These are phyloP conservation scores for Aramus guarauna DNA, from an alignment of 2,113 vertebrate species.

Conservation along the genomic window DNA sequence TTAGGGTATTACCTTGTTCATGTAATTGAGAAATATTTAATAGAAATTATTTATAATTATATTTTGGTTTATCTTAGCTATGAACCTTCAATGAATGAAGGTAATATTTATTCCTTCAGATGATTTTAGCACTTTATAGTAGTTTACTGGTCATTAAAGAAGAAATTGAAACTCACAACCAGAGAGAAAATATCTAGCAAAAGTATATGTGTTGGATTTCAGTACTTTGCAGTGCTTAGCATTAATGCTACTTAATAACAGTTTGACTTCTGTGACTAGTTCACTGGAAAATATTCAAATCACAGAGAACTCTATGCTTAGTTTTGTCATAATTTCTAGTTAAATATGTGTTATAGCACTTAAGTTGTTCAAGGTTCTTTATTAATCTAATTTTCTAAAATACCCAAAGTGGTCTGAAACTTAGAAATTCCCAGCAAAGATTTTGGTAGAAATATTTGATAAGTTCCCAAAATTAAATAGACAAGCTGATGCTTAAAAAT, in stretches of 20 bases:
- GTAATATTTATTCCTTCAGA: neutral
- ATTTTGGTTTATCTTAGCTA: neutral
- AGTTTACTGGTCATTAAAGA: neutral
- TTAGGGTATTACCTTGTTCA: neutral
- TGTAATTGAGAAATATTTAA: neutral
- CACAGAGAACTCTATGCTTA: neutral
- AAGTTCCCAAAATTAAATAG: conserved; percentile 9
- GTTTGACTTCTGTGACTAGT: neutral
- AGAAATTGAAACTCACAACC: neutral
- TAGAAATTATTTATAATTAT: neutral
- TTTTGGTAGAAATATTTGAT: neutral
- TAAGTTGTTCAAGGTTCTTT: conserved; percentile 14
- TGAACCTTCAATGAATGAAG: neutral
- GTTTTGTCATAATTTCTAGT: conserved; percentile 23
- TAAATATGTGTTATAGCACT: neutral
- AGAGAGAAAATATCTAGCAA: neutral
- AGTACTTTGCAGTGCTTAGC: neutral
- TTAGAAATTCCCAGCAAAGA: neutral
- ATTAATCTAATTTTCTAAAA: conserved; percentile 30
- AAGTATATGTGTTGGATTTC: neutral
- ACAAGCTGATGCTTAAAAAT: neutral
- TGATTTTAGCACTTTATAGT: neutral
- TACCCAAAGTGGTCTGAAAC: neutral
- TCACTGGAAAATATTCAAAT: neutral
- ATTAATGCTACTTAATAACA: neutral